Conservation (phyloP, 2,888 invertebrate genomes). For the Autographa pulchrina region DNA sequence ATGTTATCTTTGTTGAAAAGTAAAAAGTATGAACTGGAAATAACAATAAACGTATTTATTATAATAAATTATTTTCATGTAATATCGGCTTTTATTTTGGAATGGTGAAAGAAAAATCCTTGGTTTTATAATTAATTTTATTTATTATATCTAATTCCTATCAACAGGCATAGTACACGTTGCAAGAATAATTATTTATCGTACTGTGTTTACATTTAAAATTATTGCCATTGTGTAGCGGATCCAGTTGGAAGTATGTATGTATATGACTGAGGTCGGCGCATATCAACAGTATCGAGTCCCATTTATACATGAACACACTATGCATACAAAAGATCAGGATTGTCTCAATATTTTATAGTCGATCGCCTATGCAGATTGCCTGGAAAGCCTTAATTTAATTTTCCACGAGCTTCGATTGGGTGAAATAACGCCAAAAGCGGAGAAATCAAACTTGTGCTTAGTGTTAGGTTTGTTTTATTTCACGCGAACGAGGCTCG, state of each 20-base stretch:
- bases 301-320: slow-evolving; percentile 63
- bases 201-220: slow-evolving; percentile 74
- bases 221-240: slow-evolving; percentile 65
- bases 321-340: slow-evolving; percentile 70
- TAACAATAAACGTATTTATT: slow-evolving; percentile 31
- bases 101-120: slow-evolving; percentile 65
- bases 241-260: slow-evolving; percentile 45
- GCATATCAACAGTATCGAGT: slow-evolving; percentile 61
- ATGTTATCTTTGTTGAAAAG: neutral
- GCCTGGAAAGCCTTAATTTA: slow-evolving; percentile 84
- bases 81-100: slow-evolving; percentile 39
- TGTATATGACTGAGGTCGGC: slow-evolving; percentile 49
- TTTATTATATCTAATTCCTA: slow-evolving; percentile 88
- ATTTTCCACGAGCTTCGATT: slow-evolving; percentile 77
- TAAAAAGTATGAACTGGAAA: slow-evolving; percentile 13
- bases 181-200: slow-evolving; percentile 85
- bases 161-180: slow-evolving; percentile 87
- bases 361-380: slow-evolving; percentile 77
- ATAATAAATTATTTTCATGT: slow-evolving; percentile 58
- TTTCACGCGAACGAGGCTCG: slow-evolving; percentile 84
- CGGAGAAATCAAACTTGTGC: slow-evolving; percentile 70
- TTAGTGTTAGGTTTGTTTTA: slow-evolving; percentile 59
- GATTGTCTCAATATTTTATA: slow-evolving; percentile 61
- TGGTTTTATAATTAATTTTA: slow-evolving; percentile 85
- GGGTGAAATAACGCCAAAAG: slow-evolving; percentile 76